Evolutionary conservation across 2,797 vertebrate genomes (phyloP).

Genomic region (Notamacropus eugenii): DNA sequence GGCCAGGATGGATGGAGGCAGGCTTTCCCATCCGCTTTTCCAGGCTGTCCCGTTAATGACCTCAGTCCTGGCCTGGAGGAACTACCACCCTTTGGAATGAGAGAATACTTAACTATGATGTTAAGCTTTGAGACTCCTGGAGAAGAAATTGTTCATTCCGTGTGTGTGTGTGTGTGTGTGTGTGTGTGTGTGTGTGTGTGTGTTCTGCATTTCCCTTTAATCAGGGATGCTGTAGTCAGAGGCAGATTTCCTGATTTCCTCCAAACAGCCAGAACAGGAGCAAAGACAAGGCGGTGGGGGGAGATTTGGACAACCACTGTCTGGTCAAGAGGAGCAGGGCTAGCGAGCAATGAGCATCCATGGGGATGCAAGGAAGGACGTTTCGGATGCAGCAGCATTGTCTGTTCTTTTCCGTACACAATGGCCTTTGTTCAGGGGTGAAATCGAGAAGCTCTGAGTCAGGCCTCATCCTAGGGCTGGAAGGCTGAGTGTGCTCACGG

Average conservation of each 20-base stretch:
- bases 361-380: neutral
- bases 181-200: neutral
- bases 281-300: neutral
- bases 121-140: conserved; percentile 72
- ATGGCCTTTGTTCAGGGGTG: neutral
- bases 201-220: neutral
- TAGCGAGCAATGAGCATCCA: neutral
- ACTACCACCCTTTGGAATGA: conserved; percentile 80
- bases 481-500: neutral
- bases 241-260: neutral
- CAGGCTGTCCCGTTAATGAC: conserved; percentile 83
- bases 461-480: neutral
- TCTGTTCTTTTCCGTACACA: neutral
- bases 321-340: neutral
- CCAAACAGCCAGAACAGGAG: neutral
- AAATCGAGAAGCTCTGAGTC: neutral
- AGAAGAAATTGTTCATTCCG: conserved; percentile 79
- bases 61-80: conserved; percentile 81
- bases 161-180: neutral
- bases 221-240: neutral
- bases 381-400: neutral
- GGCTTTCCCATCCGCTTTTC: conserved; percentile 76
- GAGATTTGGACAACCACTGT: neutral
- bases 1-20: conserved; percentile 75
- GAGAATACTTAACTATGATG: conserved; percentile 83